phyloP scores from a whole-genome alignment of 2,888 invertebrate species.

The Trachelus stipa region DNA sequence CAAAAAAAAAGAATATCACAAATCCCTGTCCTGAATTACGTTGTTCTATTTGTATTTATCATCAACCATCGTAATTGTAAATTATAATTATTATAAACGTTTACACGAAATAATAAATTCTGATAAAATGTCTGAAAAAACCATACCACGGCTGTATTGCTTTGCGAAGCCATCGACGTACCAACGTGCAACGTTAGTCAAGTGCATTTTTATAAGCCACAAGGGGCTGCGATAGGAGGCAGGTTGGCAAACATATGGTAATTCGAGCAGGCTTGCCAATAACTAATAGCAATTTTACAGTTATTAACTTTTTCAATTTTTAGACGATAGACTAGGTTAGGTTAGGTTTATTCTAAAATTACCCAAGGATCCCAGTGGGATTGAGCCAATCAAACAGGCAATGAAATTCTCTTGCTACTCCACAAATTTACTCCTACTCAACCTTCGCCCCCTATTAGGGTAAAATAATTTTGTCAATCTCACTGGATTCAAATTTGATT shows the following conservation, averaged over 20 bases:
- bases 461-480: background rate
- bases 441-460: background rate
- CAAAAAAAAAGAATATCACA: conserved; percentile 23
- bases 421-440: background rate
- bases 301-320: background rate
- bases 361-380: background rate
- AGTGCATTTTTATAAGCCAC: background rate
- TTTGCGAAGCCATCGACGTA: conserved; percentile 11
- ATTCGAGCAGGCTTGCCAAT: background rate
- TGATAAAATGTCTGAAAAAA: conserved; percentile 65
- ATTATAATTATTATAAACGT: conserved; percentile 68
- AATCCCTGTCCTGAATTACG: conserved; percentile 54
- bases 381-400: background rate
- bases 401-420: background rate
- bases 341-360: background rate
- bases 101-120: conserved; percentile 68
- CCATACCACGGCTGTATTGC: conserved; percentile 22
- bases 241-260: background rate
- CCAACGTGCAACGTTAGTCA: background rate
- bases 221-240: background rate
- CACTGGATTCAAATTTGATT: background rate
- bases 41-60: conserved; percentile 67
- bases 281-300: background rate
- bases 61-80: conserved; percentile 67
- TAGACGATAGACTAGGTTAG: background rate